Conservation (phyloP, 2,113 vertebrate species). For the Larimichthys polyactis region DNA sequence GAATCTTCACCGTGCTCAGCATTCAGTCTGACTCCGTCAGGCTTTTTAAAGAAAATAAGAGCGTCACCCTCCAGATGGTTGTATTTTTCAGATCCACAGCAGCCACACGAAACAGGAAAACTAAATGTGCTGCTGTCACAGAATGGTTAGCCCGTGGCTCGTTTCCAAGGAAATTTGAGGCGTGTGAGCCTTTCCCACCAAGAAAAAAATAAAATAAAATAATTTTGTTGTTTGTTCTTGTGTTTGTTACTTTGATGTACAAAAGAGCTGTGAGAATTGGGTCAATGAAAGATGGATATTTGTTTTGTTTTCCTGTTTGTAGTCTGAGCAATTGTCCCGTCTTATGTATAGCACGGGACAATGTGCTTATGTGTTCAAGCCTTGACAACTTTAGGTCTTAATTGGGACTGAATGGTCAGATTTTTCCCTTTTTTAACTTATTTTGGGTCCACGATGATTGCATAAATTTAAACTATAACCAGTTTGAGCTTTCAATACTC, state of each 20-base stretch:
- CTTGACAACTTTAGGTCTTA: background rate
- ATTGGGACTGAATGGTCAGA: background rate
- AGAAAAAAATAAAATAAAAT: background rate
- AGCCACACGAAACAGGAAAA: constrained; percentile 51
- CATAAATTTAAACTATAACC: background rate
- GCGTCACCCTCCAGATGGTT: constrained; percentile 55
- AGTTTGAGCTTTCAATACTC: background rate
- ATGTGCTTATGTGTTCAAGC: background rate
- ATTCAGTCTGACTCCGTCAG: constrained; percentile 10
- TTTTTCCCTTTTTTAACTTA: background rate
- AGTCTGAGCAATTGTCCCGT: background rate
- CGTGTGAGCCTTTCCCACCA: constrained; percentile 7
- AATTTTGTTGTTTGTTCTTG: constrained; percentile 33
- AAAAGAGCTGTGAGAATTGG: constrained; percentile 12
- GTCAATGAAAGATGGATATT: constrained; percentile 10
- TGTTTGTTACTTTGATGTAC: constrained; percentile 11
- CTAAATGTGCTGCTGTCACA: constrained; percentile 25
- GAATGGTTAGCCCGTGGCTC: constrained; percentile 32
- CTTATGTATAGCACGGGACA: background rate
- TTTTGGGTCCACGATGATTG: background rate
- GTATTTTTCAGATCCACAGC: constrained; percentile 36
- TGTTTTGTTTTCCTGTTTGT: constrained; percentile 15
- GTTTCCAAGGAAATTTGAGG: constrained; percentile 37
- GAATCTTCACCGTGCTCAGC: constrained; percentile 2
- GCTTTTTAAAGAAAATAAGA: constrained; percentile 47